Evolutionary conservation across 2,888 invertebrate genomes (phyloP), one percentile per base, ranked within the genome.

Genomic region (Brachyopa scutellaris): DNA sequence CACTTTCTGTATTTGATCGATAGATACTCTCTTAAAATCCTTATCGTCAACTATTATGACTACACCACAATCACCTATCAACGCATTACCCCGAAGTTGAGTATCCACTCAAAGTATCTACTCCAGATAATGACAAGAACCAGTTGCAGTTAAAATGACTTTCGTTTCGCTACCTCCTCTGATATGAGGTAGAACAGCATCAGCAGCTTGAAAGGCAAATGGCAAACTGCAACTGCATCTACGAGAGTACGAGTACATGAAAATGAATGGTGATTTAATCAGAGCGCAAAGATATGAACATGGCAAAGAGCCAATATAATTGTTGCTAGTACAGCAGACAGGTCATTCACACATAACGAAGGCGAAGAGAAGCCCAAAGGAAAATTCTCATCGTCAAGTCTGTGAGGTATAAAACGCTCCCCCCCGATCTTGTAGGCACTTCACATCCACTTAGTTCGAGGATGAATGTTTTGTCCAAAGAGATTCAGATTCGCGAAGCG

Each of bases 401-500:
- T 36, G 15, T n/a, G n/a, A n/a, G 47, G 21, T 42, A 55, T 13
- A 11, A 31, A 21, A 31, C n/a, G 6, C 26, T 6, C 1, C n/a
- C 45, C 23, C 62, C 49, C 13, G 73, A 61, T 76, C 76, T 38
- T 26, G 64, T 13, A 66, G 51, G 47, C 57, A 64, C 76, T 82
- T 82, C 82, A 70, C 51, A 66, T 76, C 76, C 64, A 76, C 76
- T 82, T 70, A 72, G 69, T 38, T 64, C 36, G 36, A 70, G 59
- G 53, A 74, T 69, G 80, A 74, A 70, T 70, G 76, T 62, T 67
- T 45, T 26, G 11, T 57, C 55, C 49, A 36, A 62, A 62, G 47
- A 49, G 57, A 82, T 72, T 77, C 61, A 66, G 77, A 77, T 77
- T 77, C 70, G 82, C 82, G 38, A 66, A 82, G 76, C 76, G 70